Evolutionary conservation across 2,797 vertebrate species (phyloP).

Genomic region (Eidolon dupreanum): DNA sequence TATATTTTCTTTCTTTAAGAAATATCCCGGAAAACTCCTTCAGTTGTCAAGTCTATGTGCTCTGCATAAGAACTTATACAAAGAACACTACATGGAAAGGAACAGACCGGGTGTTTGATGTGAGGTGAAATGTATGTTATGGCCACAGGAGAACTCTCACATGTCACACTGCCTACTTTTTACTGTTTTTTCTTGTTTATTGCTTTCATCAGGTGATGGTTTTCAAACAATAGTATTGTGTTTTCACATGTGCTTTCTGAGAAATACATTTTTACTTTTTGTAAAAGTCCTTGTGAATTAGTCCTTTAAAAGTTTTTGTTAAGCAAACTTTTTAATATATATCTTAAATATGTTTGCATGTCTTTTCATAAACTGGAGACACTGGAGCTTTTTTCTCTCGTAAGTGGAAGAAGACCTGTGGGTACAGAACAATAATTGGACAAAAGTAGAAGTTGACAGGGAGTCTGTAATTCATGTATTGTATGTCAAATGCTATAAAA

Average conservation of each 20-base stretch:
- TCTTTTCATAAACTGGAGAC: background rate
- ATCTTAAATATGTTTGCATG: background rate
- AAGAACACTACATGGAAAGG: background rate
- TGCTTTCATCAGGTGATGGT: background rate
- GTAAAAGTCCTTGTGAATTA: background rate
- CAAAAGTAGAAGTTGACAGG: background rate
- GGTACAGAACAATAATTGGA: background rate
- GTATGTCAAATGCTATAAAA: background rate
- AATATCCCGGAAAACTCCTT: background rate
- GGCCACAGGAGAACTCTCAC: background rate
- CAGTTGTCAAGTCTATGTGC: background rate
- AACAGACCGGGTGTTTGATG: background rate
- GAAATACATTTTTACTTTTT: background rate
- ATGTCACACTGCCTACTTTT: background rate
- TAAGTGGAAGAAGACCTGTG: background rate
- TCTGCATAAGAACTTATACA: background rate
- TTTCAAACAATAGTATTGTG: background rate
- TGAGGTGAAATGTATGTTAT: background rate
- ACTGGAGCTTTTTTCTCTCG: background rate
- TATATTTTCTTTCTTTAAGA: background rate
- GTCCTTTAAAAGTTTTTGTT: background rate
- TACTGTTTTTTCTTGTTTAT: background rate
- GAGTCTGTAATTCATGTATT: background rate
- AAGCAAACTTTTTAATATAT: background rate
- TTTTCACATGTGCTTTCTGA: background rate